Evolutionary conservation across 2,888 invertebrate species (phyloP).

Genomic region (Cephus runcator): DNA sequence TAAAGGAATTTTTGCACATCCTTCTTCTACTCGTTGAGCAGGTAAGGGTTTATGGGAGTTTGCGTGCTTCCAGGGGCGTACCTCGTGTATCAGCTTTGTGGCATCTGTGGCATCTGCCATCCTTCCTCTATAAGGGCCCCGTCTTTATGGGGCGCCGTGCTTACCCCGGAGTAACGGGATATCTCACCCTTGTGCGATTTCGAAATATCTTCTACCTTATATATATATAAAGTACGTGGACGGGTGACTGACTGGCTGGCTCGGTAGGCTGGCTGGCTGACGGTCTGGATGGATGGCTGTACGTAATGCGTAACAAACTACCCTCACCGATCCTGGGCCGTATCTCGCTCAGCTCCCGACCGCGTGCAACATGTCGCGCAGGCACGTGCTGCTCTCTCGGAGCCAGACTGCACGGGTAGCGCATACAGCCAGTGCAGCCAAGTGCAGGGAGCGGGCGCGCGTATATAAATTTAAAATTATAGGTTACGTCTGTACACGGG

Average conservation of each 20-base stretch:
- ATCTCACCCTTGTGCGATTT: constrained; percentile 4
- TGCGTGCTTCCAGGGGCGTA: background rate
- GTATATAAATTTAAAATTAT: background rate
- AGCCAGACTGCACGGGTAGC: too few relatives aligned
- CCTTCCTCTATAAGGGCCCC: background rate
- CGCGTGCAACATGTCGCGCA: constrained; percentile 42
- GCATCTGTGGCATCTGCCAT: constrained; percentile 15
- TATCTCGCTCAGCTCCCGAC: constrained; percentile 11
- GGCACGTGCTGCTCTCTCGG: constrained; percentile 34
- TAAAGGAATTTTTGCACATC: too few relatives aligned
- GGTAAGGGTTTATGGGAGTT: constrained; percentile 1
- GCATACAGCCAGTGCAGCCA: too few relatives aligned
- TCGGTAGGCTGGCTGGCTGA: too few relatives aligned
- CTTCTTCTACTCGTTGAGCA: too few relatives aligned
- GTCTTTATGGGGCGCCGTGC: background rate
- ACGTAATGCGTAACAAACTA: background rate
- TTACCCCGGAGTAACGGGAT: background rate
- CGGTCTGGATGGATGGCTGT: background rate
- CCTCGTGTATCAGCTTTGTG: background rate
- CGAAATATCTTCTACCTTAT: background rate
- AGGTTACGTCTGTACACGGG: too few relatives aligned
- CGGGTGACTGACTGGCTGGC: too few relatives aligned
- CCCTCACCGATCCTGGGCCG: background rate
- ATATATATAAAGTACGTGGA: background rate
- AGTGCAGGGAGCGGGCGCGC: background rate